phyloP scores from a whole-genome alignment of 2,113 vertebrate genomes.

The Pygoscelis adeliae region DNA sequence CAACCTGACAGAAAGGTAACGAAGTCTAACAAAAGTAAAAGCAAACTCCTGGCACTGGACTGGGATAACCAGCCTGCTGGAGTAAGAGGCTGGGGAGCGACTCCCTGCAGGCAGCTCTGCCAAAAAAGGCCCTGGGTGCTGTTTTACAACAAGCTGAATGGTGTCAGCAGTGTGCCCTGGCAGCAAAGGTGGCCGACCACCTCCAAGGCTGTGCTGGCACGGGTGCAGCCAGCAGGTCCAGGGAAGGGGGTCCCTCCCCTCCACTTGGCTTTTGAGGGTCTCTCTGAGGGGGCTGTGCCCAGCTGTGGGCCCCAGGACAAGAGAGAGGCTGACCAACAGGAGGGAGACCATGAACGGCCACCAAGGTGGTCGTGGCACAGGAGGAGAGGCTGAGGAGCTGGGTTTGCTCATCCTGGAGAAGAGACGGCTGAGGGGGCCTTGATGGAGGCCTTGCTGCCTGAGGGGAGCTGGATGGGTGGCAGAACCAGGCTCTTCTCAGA shows the following conservation, averaged over 20 bases:
- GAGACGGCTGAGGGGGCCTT: background rate
- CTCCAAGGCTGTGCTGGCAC: background rate
- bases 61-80: background rate
- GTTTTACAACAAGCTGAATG: background rate
- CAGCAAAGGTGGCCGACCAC: background rate
- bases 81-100: background rate
- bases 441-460: background rate
- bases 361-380: background rate
- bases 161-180: background rate
- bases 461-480: background rate
- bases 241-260: background rate
- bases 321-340: background rate
- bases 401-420: background rate
- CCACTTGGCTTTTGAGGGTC: background rate
- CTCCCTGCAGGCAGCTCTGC: background rate
- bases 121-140: background rate
- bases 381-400: background rate
- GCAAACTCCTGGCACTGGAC: fast-evolving
- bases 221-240: background rate
- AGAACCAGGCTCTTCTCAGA: background rate
- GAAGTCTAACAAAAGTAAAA: background rate
- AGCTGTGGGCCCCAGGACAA: background rate
- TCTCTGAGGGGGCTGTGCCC: background rate
- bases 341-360: background rate
- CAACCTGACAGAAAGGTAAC: background rate